Evolutionary conservation across 2,797 vertebrate species (phyloP).

Genomic region (Podarcis lilfordi): DNA sequence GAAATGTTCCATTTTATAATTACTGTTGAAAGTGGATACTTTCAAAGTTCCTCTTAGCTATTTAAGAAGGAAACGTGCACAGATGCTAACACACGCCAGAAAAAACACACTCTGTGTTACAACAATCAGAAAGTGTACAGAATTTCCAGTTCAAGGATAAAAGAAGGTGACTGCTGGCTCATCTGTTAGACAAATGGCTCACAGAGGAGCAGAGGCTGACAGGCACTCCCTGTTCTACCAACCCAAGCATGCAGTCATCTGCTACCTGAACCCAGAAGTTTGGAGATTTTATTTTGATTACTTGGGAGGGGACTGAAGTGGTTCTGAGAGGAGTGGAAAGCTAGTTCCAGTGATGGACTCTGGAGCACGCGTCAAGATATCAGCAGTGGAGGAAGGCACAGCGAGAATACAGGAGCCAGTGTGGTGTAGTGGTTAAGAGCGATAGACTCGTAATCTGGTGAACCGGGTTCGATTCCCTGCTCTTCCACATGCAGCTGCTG

Average conservation of each 20-base stretch:
- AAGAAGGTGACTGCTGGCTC: neutral
- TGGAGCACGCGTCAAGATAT: neutral
- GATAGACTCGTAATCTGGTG: too few relatives aligned
- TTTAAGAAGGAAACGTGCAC: neutral
- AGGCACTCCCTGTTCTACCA: neutral
- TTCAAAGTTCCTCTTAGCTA: slow-evolving; percentile 1
- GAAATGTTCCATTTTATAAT: neutral
- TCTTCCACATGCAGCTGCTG: too few relatives aligned
- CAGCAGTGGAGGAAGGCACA: neutral
- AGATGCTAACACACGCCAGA: neutral
- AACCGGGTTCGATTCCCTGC: too few relatives aligned
- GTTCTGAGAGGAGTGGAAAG: neutral
- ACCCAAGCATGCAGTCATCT: neutral
- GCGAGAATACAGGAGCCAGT: neutral
- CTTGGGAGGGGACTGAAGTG: neutral
- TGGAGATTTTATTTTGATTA: neutral
- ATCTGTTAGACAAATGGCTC: neutral
- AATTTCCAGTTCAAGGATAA: neutral
- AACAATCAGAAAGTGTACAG: neutral
- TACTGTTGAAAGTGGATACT: neutral
- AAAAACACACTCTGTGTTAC: neutral
- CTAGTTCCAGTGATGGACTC: neutral
- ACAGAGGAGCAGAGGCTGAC: neutral
- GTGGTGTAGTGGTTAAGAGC: too few relatives aligned
- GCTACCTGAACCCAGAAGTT: neutral